These are phyloP conservation scores for Macaria liturata DNA, from an alignment of 2,888 invertebrate genomes.

Conservation along the genomic window DNA sequence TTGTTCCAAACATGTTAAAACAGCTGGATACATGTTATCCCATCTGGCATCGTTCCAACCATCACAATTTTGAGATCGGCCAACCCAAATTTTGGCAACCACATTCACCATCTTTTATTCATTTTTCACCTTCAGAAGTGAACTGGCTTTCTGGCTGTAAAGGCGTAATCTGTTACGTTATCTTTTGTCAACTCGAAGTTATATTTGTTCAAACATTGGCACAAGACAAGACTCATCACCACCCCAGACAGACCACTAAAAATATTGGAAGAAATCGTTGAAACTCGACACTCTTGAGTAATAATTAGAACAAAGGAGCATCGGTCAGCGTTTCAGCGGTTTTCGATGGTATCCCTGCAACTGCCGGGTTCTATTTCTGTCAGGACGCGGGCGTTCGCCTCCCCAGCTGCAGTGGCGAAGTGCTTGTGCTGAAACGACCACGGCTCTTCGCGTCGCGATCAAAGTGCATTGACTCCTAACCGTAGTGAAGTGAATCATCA, in stretches of 20 bases:
- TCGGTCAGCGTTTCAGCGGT: constrained; percentile 42
- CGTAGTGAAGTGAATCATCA: constrained; percentile 74
- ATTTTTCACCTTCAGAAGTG: constrained; percentile 72
- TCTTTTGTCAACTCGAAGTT: constrained; percentile 6
- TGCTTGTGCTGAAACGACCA: constrained; percentile 65
- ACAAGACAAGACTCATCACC: background rate
- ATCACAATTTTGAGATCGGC: constrained; percentile 59
- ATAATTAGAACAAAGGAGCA: constrained; percentile 58
- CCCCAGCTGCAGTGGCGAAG: constrained; percentile 61
- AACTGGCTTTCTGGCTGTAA: constrained; percentile 43
- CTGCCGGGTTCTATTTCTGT: constrained; percentile 81
- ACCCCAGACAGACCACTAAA: background rate
- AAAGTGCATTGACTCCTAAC: constrained; percentile 82
- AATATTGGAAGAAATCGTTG: constrained; percentile 21
- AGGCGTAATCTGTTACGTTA: constrained; percentile 31
- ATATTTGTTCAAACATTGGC: constrained; percentile 9
- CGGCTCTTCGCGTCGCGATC: constrained; percentile 62
- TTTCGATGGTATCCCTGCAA: constrained; percentile 75
- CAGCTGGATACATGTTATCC: constrained; percentile 30
- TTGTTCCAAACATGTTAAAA: constrained; percentile 30
- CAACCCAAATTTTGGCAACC: constrained; percentile 69
- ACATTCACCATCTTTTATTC: constrained; percentile 57
- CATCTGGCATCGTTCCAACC: constrained; percentile 65
- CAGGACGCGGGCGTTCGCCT: constrained; percentile 72
- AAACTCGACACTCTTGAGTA: constrained; percentile 40